Conservation (phyloP, 2,113 vertebrate species). For the Phasianus colchicus region DNA sequence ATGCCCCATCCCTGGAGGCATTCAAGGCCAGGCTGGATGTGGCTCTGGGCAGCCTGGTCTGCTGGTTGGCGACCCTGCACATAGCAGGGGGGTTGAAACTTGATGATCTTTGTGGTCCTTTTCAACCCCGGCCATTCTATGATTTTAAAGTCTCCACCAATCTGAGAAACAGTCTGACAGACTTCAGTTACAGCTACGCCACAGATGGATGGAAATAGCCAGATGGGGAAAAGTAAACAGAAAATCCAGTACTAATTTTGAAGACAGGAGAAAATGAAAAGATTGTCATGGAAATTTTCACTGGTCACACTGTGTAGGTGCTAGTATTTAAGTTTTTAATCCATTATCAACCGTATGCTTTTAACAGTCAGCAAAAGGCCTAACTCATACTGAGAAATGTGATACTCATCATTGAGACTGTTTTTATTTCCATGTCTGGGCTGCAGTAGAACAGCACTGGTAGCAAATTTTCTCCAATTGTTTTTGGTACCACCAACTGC, state of each 20-base stretch:
- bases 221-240: neutral
- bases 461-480: neutral
- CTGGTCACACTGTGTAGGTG: neutral
- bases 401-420: neutral
- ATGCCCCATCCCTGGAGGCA: too few species aligned
- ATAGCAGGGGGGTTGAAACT: too few species aligned
- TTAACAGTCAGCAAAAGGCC: neutral
- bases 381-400: neutral
- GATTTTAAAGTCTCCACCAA: neutral
- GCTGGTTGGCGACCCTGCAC: too few species aligned
- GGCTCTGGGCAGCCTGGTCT: too few species aligned
- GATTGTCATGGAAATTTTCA: neutral
- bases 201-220: neutral
- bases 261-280: neutral
- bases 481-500: slow-evolving; percentile 1
- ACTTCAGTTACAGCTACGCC: neutral
- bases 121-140: too few species aligned
- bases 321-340: neutral
- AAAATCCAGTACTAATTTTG: neutral
- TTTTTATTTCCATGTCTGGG: neutral
- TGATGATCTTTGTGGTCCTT: too few species aligned
- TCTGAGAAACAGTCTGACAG: neutral
- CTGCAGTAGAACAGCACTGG: neutral
- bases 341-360: neutral
- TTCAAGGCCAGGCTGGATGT: too few species aligned